Conservation (phyloP, 2,113 vertebrate species). For the Paratilapia polleni region DNA sequence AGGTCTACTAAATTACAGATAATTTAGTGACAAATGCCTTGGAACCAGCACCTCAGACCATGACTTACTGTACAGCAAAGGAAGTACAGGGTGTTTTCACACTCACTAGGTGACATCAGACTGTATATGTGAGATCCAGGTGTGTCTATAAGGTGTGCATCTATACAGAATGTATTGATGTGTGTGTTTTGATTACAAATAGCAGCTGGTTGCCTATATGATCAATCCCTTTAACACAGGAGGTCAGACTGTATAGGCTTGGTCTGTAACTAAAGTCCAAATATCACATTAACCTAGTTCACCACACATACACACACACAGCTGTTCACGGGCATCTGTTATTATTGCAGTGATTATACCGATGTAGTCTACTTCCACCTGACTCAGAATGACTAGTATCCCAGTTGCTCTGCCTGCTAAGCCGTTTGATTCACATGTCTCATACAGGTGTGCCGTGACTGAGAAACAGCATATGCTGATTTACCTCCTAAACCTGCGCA, state of each 20-base stretch:
- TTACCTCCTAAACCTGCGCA: neutral
- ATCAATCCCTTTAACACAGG: slow-evolving; percentile 15
- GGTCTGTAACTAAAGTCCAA: slow-evolving; percentile 66
- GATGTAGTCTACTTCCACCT: slow-evolving; percentile 56
- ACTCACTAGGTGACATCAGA: slow-evolving; percentile 28
- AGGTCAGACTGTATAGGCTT: slow-evolving; percentile 49
- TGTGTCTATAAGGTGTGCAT: slow-evolving; percentile 8
- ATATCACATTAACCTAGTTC: slow-evolving; percentile 77
- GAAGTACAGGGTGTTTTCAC: slow-evolving; percentile 15
- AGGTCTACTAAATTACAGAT: slow-evolving; percentile 24
- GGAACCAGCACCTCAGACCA: neutral
- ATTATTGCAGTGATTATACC: slow-evolving; percentile 54
- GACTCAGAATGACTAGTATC: slow-evolving; percentile 42
- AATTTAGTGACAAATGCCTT: slow-evolving; percentile 5
- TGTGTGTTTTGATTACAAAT: slow-evolving; percentile 14
- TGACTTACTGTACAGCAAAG: slow-evolving; percentile 15
- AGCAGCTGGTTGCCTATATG: slow-evolving; percentile 12
- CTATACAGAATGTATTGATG: neutral
- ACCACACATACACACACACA: slow-evolving; percentile 34
- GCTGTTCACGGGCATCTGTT: slow-evolving; percentile 62
- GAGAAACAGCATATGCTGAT: neutral
- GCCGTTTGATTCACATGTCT: slow-evolving; percentile 15
- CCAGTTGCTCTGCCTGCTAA: slow-evolving; percentile 10
- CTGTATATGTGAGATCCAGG: slow-evolving; percentile 23
- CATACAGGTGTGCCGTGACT: slow-evolving; percentile 50